Base-by-base conservation (phyloP, 2,113 vertebrate species). In the Mugil cephalus region DNA sequence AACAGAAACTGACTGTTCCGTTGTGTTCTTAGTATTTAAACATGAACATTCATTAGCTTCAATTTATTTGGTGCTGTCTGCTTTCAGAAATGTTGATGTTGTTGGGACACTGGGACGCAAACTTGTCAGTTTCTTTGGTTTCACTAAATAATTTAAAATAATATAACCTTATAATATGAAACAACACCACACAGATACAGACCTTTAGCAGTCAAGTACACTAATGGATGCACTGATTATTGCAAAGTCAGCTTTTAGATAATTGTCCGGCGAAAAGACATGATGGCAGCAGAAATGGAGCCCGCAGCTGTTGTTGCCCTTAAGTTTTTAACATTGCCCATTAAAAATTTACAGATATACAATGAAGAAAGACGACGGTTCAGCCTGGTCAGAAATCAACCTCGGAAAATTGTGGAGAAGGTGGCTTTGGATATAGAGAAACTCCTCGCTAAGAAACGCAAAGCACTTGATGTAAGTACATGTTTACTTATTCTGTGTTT, bases 351-450 rank as follows among this genome's bases (percentile, higher is more conserved):
- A 58, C 91, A 99, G 98, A 96, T 99, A 85, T 99, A 99, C 88
- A 95, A 94, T 73, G 98, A 99, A 77, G 98, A 99, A 70, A 95
- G 94, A 78, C 94, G 96, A 71, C 94, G 94, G 54, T 99, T 98
- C 74, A 96, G 95, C 77, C 91, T 99, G 19, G 94, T 96, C 85
- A 96, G 95, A 90, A 99, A 98, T 4, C 95, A 96, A 47, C 96
- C 98, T 15, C 94, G 94, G 61, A 96, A 94, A 74, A 89, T 99
- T 59, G 97, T 99, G 88, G 96, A 99, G 89, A 98, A 96, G 72
- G 98, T 99, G 8, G 96, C 98, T 0, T 96, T 95, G 8, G 97
- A 99, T 84, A 99, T 99, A 0, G 97, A 99, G 91, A 97, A 91
- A 52, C 96, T 99, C 17, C 92, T 99, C 90, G 96, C 95, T 52